These are phyloP conservation scores for Epicauta chinensis DNA, from an alignment of 1,140 invertebrate genomes.

Conservation along the genomic window DNA sequence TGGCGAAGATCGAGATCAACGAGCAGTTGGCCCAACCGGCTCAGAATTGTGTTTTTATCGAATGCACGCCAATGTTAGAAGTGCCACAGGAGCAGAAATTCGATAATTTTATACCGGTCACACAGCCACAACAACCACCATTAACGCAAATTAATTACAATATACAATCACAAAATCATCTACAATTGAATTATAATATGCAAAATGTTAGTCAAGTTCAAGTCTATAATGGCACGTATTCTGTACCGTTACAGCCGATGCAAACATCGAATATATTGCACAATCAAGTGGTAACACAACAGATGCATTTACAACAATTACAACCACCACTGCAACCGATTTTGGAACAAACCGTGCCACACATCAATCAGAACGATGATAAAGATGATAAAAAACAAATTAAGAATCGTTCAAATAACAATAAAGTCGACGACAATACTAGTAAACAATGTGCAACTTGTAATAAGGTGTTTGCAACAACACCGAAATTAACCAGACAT, in stretches of 20 bases:
- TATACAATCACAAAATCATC: constrained; percentile 24
- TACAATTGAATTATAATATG: constrained; percentile 28
- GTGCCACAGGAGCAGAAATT: constrained; percentile 23
- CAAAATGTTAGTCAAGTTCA: constrained; percentile 29
- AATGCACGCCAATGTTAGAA: constrained; percentile 26
- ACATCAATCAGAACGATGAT: constrained; percentile 2
- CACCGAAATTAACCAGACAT: constrained; percentile 52
- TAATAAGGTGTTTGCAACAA: constrained; percentile 50
- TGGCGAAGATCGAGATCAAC: constrained; percentile 7
- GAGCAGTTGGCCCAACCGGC: constrained; percentile 9
- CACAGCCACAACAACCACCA: constrained; percentile 11
- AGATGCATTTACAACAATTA: constrained; percentile 20
- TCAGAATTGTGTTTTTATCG: constrained; percentile 28
- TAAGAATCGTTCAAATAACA: constrained; percentile 18
- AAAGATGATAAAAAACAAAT: constrained; percentile 25
- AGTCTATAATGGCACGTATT: constrained; percentile 29
- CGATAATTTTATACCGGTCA: constrained; percentile 7
- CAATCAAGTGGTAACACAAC: constrained; percentile 21
- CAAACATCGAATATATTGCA: constrained; percentile 24
- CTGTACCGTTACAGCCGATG: constrained; percentile 26
- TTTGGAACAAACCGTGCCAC: constrained; percentile 19
- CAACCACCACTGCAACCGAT: constrained; percentile 10
- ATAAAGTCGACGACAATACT: constrained; percentile 20
- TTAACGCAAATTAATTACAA: constrained; percentile 31
- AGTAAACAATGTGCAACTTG: constrained; percentile 49